Base-by-base conservation (phyloP, 23 tunicate species). In the Ciona savignyi region DNA sequence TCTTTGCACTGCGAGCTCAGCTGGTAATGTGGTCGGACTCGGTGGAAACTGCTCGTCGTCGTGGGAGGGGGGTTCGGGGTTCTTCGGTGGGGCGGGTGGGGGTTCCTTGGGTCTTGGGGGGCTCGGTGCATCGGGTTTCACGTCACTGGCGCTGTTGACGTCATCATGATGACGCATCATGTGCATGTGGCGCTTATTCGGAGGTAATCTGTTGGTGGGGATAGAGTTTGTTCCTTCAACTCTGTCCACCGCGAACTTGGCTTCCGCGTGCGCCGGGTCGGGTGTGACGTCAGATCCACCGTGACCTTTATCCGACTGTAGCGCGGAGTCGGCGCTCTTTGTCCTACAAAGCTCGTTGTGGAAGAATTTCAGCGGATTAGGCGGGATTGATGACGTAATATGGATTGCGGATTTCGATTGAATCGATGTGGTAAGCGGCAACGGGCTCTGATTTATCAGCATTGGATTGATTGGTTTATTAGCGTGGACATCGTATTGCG, bases 121-220 rank as follows among this genome's bases (percentile, higher is more conserved):
- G 15, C 15, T 9, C 15, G 9, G 11, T 15, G 56, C 9, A 6
- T 42, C 56, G n/a, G n/a, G n/a, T n/a, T n/a, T n/a, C n/a, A n/a
- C n/a, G n/a, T n/a, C n/a, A n/a, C n/a, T n/a, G 11, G 56, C 15
- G 9, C 15, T 42, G 9, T 42, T 42, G 15, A 27, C 71, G 25
- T 76, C 67, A 22, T 71, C 84, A 61, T 35, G 63, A 60, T 69
- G 70, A 2, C 93, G 72, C 85, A 86, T 74, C 63, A 86, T 70
- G 20, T 86, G 93, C 74, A 86, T 63, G 23, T 86, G 93, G 2
- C 83, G 72, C 34, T 86, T 86, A 49, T 86, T 86, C 11, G 93
- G 93, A 21, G 93, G 93, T 26, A 86, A 80, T 66, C 80, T 86
- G 32, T 63, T 75, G 25, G 81, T 72, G 9, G 93, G 93, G 9